phyloP scores from a whole-genome alignment of 2,888 invertebrate species.

The Eremobia ochroleuca region DNA sequence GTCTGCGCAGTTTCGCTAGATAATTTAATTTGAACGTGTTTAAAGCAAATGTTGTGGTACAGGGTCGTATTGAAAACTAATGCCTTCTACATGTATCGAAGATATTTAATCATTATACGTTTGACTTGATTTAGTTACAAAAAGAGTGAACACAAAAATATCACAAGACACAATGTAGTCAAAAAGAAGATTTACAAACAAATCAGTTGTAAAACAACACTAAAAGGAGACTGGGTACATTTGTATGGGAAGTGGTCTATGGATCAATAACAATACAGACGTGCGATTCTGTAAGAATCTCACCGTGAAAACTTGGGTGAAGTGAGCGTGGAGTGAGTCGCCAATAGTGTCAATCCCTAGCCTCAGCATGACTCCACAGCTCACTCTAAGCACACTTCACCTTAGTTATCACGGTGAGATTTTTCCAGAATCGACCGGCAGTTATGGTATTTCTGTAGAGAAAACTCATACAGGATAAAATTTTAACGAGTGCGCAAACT shows the following conservation, averaged over 20 bases:
- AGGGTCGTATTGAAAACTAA: conserved; percentile 4
- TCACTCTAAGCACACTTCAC: no score
- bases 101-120: conserved; percentile 6
- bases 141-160: conserved; percentile 58
- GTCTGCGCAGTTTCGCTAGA: not conserved
- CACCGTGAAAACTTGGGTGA: no score
- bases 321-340: no score
- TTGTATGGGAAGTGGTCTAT: not conserved
- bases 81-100: not conserved
- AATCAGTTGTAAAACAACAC: conserved; percentile 12
- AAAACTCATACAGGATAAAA: no score
- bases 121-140: conserved; percentile 27
- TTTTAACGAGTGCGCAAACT: no score
- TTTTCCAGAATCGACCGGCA: no score
- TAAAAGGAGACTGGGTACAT: conserved; percentile 31
- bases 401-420: no score
- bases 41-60: not conserved
- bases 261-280: not conserved
- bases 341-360: no score
- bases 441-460: not conserved
- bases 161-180: conserved; percentile 42
- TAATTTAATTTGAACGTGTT: not conserved
- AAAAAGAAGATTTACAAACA: conserved; percentile 18
- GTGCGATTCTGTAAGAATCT: no score
- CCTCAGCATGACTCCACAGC: no score